phyloP scores from a whole-genome alignment of 2,113 vertebrate genomes.

The Myotis brandtii region DNA sequence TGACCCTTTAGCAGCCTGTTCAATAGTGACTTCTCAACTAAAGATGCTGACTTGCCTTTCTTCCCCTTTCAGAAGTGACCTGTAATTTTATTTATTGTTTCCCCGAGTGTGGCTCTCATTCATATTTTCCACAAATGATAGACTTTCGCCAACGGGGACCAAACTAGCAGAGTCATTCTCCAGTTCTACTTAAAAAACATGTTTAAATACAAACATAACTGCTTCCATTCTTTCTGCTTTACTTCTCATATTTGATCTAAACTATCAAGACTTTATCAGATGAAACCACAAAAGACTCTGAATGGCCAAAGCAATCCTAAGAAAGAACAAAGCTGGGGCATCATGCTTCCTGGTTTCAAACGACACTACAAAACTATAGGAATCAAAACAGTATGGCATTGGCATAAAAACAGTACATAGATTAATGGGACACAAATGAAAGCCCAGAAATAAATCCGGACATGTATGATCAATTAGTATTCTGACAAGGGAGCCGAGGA shows the following conservation, averaged over 20 bases:
- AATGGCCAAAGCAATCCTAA: not conserved
- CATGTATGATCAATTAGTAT: not conserved
- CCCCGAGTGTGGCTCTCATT: slow-evolving; percentile 1
- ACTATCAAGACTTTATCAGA: not conserved
- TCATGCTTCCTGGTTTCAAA: not conserved
- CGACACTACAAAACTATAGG: not conserved
- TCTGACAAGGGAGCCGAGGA: not conserved
- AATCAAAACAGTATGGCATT: not conserved
- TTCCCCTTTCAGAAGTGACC: not conserved
- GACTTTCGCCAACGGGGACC: not conserved
- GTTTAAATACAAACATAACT: not conserved
- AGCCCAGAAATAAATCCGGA: not conserved
- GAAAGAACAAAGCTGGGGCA: not conserved
- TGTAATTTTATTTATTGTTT: slow-evolving; percentile 37
- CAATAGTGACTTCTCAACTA: slow-evolving; percentile 15
- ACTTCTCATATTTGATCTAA: slow-evolving; percentile 53
- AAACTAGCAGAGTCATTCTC: not conserved
- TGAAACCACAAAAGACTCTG: not conserved
- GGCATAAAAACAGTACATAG: not conserved
- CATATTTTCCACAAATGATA: slow-evolving; percentile 52
- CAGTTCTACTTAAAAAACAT: slow-evolving; percentile 6
- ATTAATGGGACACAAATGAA: not conserved
- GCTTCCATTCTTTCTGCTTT: not conserved
- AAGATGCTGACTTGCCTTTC: slow-evolving; percentile 48
- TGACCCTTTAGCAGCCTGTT: slow-evolving; percentile 49